Evolutionary conservation across 2,113 vertebrate species (phyloP).

Genomic region (Scalopus aquaticus): DNA sequence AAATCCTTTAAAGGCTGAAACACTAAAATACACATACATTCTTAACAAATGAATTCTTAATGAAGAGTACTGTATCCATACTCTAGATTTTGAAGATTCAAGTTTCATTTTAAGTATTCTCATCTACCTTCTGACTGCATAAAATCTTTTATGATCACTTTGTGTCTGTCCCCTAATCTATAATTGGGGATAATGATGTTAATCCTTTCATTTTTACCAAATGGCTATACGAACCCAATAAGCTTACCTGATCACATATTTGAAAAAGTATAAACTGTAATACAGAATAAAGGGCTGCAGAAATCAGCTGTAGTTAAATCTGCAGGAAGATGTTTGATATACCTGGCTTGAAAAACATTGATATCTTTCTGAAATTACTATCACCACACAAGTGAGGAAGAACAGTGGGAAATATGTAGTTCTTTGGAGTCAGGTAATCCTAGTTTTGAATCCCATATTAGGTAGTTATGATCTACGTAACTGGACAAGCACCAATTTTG

Average conservation of each 20-base stretch:
- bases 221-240: background rate
- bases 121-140: background rate
- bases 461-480: background rate
- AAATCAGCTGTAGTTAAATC: background rate
- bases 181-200: background rate
- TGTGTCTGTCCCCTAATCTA: background rate
- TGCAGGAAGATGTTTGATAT: background rate
- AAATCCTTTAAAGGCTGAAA: conserved; percentile 37
- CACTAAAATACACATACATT: conserved; percentile 31
- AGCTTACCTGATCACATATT: background rate
- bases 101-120: conserved; percentile 4
- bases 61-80: background rate
- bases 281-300: background rate
- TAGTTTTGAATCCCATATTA: background rate
- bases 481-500: background rate
- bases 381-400: background rate
- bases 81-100: background rate
- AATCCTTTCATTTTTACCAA: background rate
- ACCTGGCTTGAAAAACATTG: background rate
- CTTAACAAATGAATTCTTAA: conserved; percentile 26
- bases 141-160: background rate
- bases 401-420: background rate
- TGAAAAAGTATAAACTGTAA: background rate
- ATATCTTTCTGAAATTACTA: background rate
- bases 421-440: background rate